Conservation (phyloP, 2,797 vertebrate genomes). For the Macrochelys suwanniensis region DNA sequence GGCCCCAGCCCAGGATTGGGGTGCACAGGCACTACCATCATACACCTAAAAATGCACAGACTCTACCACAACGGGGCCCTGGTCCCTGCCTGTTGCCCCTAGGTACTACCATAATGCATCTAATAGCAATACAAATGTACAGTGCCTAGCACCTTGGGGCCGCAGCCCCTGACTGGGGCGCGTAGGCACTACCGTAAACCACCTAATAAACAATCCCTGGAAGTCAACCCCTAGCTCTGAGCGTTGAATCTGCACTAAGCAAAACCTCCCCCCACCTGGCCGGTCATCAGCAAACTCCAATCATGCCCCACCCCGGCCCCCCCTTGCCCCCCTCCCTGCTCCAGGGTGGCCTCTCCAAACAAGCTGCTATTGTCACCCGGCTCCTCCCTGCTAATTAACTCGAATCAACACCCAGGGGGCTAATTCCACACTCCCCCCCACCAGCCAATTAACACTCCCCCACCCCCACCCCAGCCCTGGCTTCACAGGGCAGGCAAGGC, state of each 20-base stretch:
- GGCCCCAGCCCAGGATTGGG: too few species aligned
- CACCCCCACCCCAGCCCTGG: not conserved
- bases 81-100: too few species aligned
- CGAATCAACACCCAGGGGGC: not conserved
- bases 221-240: not conserved
- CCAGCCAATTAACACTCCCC: not conserved
- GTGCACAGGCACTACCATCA: fast-evolving
- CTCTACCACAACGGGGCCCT: too few species aligned
- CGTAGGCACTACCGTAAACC: too few species aligned
- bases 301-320: too few species aligned
- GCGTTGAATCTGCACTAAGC: not conserved
- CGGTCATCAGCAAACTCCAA: too few species aligned
- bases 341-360: not conserved
- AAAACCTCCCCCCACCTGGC: not conserved
- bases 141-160: too few species aligned
- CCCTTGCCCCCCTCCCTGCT: not conserved
- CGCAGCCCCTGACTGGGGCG: too few species aligned
- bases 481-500: not conserved
- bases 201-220: not conserved
- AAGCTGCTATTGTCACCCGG: not conserved
- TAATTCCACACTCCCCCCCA: not conserved
- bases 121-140: too few species aligned
- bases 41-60: too few species aligned
- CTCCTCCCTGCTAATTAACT: not conserved
- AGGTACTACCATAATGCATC: too few species aligned